phyloP scores from a whole-genome alignment of 1,140 invertebrate species.

The Drosophila orena region DNA sequence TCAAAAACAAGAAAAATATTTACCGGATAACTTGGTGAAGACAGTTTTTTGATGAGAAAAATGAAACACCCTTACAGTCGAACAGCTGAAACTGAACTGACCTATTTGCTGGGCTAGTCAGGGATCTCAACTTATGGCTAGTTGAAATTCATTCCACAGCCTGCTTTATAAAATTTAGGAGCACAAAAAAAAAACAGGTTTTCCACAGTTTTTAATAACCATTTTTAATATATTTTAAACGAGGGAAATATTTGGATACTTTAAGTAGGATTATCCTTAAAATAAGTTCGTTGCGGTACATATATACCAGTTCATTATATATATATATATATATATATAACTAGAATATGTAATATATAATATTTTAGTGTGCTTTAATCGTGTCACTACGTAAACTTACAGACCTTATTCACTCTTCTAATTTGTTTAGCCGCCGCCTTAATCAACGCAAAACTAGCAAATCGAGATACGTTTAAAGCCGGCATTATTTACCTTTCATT shows the following conservation, averaged over 20 bases:
- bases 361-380: too few species aligned
- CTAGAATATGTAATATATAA: too few species aligned
- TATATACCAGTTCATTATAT: too few species aligned
- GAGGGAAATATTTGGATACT: neutral
- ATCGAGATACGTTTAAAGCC: slow-evolving; percentile 10
- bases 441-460: slow-evolving; percentile 13
- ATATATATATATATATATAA: too few species aligned
- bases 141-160: neutral
- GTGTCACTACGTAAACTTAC: neutral
- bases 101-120: neutral
- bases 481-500: slow-evolving; percentile 33
- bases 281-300: neutral
- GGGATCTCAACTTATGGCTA: neutral
- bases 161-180: neutral
- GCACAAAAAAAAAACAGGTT: too few species aligned
- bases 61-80: neutral
- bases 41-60: neutral
- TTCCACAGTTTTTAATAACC: neutral
- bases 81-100: neutral
- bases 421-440: slow-evolving; percentile 24
- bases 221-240: neutral
- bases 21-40: slow-evolving; percentile 7
- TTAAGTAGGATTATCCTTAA: too few species aligned
- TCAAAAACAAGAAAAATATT: slow-evolving; percentile 2
- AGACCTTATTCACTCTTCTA: slow-evolving; percentile 19